Percentiles rank a stretch among this genome's conserved stretches.
Conservation (phyloP, 2,888 invertebrate species). For the Serripes groenlandicus region DNA sequence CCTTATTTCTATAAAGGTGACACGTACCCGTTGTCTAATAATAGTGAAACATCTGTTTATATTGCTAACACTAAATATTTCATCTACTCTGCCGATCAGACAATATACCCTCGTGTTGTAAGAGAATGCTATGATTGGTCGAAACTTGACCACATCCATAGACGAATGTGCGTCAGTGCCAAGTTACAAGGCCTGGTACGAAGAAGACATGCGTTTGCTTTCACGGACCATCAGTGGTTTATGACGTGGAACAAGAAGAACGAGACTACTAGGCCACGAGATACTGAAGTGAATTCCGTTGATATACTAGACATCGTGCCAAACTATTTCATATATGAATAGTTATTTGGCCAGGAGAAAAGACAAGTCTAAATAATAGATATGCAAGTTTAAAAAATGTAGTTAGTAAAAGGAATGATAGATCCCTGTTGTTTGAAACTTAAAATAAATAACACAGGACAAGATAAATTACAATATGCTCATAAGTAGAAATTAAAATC, state of each 20-base stretch:
- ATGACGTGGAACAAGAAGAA: slow-evolving; percentile 8
- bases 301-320: neutral
- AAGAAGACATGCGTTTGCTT: slow-evolving; percentile 2
- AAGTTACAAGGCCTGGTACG: neutral
- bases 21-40: neutral
- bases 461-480: no score
- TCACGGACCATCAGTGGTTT: slow-evolving; percentile 14
- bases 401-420: no score
- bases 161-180: neutral
- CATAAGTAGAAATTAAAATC: no score
- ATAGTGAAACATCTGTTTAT: slow-evolving; percentile 28
- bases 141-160: neutral
- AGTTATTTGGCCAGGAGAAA: neutral
- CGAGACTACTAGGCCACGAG: neutral
- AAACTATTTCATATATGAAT: neutral
- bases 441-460: no score
- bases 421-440: no score
- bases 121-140: neutral
- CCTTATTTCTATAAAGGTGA: slow-evolving; percentile 33
- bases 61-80: slow-evolving; percentile 36
- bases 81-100: slow-evolving; percentile 8
- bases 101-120: neutral
- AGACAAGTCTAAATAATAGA: no score
- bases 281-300: neutral
- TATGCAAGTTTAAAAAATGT: no score